phyloP scores from a whole-genome alignment of 2,113 vertebrate species.

The Amblyornis subalaris region DNA sequence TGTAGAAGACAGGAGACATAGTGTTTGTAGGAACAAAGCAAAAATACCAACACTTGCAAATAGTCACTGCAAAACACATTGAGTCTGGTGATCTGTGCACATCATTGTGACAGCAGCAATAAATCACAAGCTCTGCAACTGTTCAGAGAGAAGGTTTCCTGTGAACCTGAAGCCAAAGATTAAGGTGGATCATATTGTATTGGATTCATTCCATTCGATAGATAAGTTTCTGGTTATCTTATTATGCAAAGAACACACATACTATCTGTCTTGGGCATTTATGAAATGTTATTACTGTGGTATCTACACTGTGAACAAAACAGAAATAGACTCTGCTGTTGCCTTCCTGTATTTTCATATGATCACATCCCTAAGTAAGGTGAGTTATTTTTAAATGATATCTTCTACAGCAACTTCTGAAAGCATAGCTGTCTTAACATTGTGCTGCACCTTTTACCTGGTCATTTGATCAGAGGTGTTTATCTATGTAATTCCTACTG shows the following conservation, averaged over 20 bases:
- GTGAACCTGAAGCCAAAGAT: neutral
- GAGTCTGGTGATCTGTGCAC: neutral
- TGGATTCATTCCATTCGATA: neutral
- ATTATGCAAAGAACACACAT: neutral
- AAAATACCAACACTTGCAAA: constrained; percentile 10
- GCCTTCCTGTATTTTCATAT: neutral
- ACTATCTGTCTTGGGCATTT: neutral
- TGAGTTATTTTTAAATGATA: neutral
- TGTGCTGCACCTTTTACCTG: neutral
- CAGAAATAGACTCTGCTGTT: neutral
- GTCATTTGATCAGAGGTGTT: neutral
- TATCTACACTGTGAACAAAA: neutral
- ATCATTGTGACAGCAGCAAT: constrained; percentile 32
- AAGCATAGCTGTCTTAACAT: neutral
- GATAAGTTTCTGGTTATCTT: neutral
- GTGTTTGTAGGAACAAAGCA: neutral
- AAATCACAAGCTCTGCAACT: constrained; percentile 25
- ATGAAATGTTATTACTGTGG: neutral
- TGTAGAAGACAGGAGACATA: neutral
- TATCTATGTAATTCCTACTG: neutral
- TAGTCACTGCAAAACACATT: neutral
- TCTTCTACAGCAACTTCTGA: neutral
- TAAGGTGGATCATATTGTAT: neutral
- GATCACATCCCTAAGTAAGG: neutral
- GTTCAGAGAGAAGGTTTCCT: neutral